Conservation (phyloP, 2,797 vertebrate genomes). For the Antennarius maculatus region DNA sequence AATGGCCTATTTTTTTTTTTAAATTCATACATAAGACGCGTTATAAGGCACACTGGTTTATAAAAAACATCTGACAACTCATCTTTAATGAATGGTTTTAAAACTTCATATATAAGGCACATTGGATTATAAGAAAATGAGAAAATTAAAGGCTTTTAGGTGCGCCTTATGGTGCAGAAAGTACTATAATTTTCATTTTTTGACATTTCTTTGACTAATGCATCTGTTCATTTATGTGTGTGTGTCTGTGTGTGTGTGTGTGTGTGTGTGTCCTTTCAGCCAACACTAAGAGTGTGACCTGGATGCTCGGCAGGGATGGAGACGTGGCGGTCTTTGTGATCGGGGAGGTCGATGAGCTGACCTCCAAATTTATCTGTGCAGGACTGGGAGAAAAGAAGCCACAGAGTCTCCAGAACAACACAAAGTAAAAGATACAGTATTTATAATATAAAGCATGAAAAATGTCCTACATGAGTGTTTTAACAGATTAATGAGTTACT, state of each 20-base stretch:
- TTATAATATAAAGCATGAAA: neutral
- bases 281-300: conserved; percentile 80
- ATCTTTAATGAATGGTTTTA: no score
- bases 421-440: conserved; percentile 59
- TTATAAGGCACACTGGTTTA: no score
- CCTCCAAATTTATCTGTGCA: conserved; percentile 77
- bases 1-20: no score
- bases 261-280: conserved; percentile 62
- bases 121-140: no score
- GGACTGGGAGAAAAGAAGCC: conserved; percentile 72
- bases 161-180: no score
- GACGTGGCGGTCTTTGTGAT: conserved; percentile 81
- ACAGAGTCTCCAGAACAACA: conserved; percentile 57
- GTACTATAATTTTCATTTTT: no score
- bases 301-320: conserved; percentile 82
- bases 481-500: neutral
- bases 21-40: no score
- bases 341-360: conserved; percentile 79
- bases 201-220: no score
- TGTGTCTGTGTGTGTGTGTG: conserved; percentile 2
- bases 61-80: no score
- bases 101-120: no score
- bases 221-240: neutral
- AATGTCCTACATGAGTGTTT: neutral
- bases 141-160: no score